phyloP scores from a whole-genome alignment of 2,113 vertebrate species.

The Formicarius rufipectus region DNA sequence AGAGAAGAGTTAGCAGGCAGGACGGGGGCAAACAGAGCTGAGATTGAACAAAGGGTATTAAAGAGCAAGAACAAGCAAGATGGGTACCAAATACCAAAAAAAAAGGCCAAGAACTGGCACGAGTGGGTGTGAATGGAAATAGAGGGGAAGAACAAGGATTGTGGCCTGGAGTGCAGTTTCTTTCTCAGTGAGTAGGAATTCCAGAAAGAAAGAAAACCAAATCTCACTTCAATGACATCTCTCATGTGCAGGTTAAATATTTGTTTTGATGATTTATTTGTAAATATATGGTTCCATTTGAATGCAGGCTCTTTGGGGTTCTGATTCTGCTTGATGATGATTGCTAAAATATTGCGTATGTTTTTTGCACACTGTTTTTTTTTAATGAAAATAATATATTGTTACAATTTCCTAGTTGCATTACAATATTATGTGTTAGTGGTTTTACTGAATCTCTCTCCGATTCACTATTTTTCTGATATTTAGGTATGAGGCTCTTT shows the following conservation, averaged over 20 bases:
- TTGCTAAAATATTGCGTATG: background rate
- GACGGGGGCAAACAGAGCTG: background rate
- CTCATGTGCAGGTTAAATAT: background rate
- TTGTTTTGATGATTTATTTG: background rate
- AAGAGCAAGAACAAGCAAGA: background rate
- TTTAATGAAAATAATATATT: background rate
- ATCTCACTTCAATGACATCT: background rate
- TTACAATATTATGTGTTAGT: background rate
- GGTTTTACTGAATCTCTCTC: background rate
- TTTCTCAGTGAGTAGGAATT: background rate
- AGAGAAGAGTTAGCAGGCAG: background rate
- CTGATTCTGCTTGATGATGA: background rate
- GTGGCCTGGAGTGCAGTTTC: background rate
- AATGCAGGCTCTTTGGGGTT: background rate
- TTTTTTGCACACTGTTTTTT: background rate
- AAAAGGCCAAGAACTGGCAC: background rate
- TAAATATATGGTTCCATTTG: background rate
- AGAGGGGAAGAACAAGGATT: background rate
- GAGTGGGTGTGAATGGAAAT: background rate
- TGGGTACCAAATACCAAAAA: background rate
- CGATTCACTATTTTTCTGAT: background rate
- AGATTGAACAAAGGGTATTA: background rate
- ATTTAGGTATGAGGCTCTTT: background rate
- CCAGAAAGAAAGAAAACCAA: background rate
- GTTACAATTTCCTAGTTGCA: background rate